Percentiles rank a stretch among this genome's conserved stretches.
These are phyloP conservation scores for Automeris io DNA, from an alignment of 2,888 invertebrate genomes.

Conservation along the genomic window DNA sequence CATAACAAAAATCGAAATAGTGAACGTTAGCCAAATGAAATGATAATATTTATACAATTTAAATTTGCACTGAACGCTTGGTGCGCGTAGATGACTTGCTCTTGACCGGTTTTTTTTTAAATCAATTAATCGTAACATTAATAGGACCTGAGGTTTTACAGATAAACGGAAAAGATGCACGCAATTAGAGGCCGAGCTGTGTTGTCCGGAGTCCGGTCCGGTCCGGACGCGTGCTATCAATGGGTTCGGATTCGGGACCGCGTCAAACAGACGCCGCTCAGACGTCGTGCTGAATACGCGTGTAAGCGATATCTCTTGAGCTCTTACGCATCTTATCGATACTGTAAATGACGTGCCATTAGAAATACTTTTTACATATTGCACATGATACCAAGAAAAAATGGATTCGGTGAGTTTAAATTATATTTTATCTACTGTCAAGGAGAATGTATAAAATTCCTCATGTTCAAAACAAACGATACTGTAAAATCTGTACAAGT, in stretches of 20 bases:
- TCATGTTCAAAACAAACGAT: background rate
- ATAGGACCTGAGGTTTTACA: too few species aligned
- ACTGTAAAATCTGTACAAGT: too few species aligned
- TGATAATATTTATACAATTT: too few species aligned
- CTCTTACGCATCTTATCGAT: slow-evolving; percentile 8
- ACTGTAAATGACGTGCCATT: slow-evolving; percentile 10
- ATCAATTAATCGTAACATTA: too few species aligned
- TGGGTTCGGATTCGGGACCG: slow-evolving; percentile 20
- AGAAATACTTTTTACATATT: background rate
- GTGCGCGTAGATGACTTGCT: too few species aligned
- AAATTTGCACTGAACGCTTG: too few species aligned
- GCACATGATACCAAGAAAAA: slow-evolving; percentile 9
- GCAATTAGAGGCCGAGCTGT: slow-evolving; percentile 3
- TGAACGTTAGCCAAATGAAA: too few species aligned
- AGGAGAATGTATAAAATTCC: background rate
- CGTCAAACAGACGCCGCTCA: slow-evolving; percentile 40
- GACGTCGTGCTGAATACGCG: slow-evolving; percentile 55
- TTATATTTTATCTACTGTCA: background rate
- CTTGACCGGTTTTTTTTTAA: too few species aligned
- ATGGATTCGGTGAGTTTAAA: slow-evolving; percentile 19
- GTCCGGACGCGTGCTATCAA: slow-evolving; percentile 30
- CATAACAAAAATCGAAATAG: too few species aligned
- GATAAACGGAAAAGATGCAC: too few species aligned
- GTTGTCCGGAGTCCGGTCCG: slow-evolving; percentile 9
- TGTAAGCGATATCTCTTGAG: slow-evolving; percentile 14